phyloP scores from a whole-genome alignment of 2,113 vertebrate genomes.

The Taxidea taxus region DNA sequence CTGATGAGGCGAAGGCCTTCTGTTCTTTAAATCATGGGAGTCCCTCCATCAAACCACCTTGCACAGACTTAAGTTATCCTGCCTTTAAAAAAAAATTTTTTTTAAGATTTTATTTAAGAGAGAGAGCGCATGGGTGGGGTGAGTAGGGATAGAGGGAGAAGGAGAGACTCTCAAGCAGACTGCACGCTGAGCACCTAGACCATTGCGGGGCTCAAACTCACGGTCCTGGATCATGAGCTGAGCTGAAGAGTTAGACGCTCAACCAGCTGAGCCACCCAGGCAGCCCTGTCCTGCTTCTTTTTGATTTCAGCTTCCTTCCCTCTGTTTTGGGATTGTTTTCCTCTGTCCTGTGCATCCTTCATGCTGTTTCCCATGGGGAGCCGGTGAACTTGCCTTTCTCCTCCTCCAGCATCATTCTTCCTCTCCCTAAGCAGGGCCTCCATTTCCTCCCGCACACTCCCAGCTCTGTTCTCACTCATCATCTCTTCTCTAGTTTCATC shows the following conservation, averaged over 20 bases:
- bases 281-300: not conserved
- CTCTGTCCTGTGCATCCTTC: not conserved
- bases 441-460: not conserved
- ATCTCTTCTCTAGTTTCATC: not conserved
- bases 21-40: not conserved
- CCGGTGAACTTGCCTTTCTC: fast-evolving
- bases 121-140: not conserved
- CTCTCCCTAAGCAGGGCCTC: not conserved
- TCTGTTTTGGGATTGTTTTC: not conserved
- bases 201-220: not conserved
- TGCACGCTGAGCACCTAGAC: not conserved
- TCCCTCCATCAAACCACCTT: not conserved
- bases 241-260: not conserved
- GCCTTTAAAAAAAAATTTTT: too few species aligned
- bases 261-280: not conserved
- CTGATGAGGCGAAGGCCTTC: not conserved
- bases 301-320: not conserved
- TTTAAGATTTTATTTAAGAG: not conserved
- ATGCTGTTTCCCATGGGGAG: not conserved
- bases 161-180: not conserved
- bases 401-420: not conserved
- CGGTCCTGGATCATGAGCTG: not conserved
- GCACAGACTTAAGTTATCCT: not conserved
- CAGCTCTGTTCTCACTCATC: fast-evolving
- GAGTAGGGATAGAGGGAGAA: not conserved